Percentiles rank a stretch among this genome's conserved stretches.
Conservation (phyloP, 2,797 vertebrate genomes). For the Hyperoplus lanceolatus region DNA sequence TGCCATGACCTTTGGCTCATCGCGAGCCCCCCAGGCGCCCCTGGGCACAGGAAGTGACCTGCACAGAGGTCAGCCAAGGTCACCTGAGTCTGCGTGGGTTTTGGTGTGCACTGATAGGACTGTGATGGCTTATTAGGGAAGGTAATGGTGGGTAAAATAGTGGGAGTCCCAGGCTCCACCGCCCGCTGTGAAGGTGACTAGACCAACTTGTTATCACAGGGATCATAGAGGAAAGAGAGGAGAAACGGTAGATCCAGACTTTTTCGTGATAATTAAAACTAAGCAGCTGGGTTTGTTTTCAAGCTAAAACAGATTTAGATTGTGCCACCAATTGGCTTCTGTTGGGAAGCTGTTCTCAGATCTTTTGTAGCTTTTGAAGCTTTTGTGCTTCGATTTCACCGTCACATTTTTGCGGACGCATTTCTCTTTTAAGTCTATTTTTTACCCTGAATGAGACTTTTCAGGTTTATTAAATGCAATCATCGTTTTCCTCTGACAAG, state of each 20-base stretch:
- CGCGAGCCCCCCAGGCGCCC: conserved; percentile 55
- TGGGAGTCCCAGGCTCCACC: conserved; percentile 52
- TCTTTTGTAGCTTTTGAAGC: conserved; percentile 21
- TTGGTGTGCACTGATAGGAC: conserved; percentile 68
- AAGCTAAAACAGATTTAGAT: conserved; percentile 22
- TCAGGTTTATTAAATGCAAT: conserved; percentile 47
- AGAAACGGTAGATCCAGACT: conserved; percentile 19
- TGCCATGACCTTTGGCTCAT: conserved; percentile 73
- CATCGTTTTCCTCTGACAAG: conserved; percentile 36
- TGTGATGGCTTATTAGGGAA: conserved; percentile 78
- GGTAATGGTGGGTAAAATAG: conserved; percentile 73
- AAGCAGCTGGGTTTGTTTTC: conserved; percentile 33
- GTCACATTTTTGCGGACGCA: conserved; percentile 3
- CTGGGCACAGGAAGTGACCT: conserved; percentile 80
- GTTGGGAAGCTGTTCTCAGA: conserved; percentile 27
- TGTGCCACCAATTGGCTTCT: conserved; percentile 4
- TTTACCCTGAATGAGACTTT: conserved; percentile 27
- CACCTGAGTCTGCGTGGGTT: conserved; percentile 62
- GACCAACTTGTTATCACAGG: conserved; percentile 53
- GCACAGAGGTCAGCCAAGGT: conserved; percentile 73
- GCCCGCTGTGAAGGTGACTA: conserved; percentile 64
- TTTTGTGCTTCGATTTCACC: conserved; percentile 11
- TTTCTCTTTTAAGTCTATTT: conserved; percentile 21
- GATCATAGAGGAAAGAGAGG: conserved; percentile 38
- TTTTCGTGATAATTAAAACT: conserved; percentile 40